phyloP scores from a whole-genome alignment of 2,888 invertebrate species.

The Tetrapedia diversipes region DNA sequence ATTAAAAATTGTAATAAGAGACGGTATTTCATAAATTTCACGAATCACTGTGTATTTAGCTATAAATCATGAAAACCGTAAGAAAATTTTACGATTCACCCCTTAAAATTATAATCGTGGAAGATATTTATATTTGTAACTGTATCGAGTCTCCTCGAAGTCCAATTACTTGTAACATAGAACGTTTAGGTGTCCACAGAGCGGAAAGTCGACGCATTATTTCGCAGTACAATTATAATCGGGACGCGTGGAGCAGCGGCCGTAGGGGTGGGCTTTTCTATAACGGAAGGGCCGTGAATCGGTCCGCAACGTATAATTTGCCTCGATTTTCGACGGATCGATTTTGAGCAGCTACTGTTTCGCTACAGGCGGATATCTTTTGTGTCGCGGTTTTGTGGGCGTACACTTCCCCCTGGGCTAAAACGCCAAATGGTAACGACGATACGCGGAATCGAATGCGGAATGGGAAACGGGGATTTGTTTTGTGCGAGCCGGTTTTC shows the following conservation, averaged over 20 bases:
- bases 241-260: conserved; percentile 36
- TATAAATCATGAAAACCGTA: background rate
- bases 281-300: conserved; percentile 71
- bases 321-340: conserved; percentile 77
- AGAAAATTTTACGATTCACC: conserved; percentile 6
- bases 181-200: background rate
- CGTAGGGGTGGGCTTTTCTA: conserved; percentile 44
- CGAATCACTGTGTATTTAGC: background rate
- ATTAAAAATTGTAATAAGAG: too few species aligned
- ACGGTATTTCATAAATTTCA: too few species aligned
- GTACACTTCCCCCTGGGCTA: conserved; percentile 79
- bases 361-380: conserved; percentile 82
- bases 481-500: conserved; percentile 65
- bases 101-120: conserved; percentile 17
- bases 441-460: conserved; percentile 71
- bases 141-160: background rate
- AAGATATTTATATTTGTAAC: conserved; percentile 5
- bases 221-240: conserved; percentile 50
- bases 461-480: conserved; percentile 72
- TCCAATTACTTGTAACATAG: conserved; percentile 18
- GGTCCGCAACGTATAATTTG: conserved; percentile 81
- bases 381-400: conserved; percentile 81
- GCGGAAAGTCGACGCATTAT: conserved; percentile 16
- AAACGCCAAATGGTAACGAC: conserved; percentile 81
- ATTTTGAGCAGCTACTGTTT: conserved; percentile 81